Percentiles rank a stretch among this genome's conserved stretches.
phyloP scores from a whole-genome alignment of 2,888 invertebrate species.

The Drosophila differens region DNA sequence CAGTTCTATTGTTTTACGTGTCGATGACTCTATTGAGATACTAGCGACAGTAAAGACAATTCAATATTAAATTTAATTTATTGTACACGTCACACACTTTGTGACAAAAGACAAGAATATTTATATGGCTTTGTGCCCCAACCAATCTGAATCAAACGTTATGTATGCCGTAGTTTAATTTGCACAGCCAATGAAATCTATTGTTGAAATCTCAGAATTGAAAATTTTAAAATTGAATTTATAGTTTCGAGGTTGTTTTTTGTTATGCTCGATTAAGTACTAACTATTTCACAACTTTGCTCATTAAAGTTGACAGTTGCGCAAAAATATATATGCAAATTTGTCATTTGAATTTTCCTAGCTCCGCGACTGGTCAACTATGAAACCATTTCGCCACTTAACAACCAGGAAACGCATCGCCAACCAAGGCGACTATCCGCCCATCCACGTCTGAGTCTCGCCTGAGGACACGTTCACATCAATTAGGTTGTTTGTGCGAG shows the following conservation, averaged over 20 bases:
- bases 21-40: constrained; percentile 29
- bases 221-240: background rate
- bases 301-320: background rate
- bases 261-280: background rate
- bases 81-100: constrained; percentile 39
- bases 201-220: background rate
- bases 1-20: constrained; percentile 44
- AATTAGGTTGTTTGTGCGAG: constrained; percentile 32
- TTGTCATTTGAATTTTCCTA: background rate
- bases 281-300: background rate
- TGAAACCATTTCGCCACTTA: constrained; percentile 17
- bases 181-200: background rate
- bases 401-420: constrained; percentile 22
- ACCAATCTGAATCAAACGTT: constrained; percentile 1
- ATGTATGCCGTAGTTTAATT: background rate
- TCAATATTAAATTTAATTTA: constrained; percentile 44
- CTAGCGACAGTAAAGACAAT: constrained; percentile 43
- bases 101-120: constrained; percentile 6
- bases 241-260: background rate
- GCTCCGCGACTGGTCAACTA: background rate
- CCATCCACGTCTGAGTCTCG: constrained; percentile 21
- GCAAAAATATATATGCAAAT: background rate
- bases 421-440: background rate
- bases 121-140: background rate
- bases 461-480: constrained; percentile 15